phyloP scores from a whole-genome alignment of 2,888 invertebrate species.

The Torymus tubicola region DNA sequence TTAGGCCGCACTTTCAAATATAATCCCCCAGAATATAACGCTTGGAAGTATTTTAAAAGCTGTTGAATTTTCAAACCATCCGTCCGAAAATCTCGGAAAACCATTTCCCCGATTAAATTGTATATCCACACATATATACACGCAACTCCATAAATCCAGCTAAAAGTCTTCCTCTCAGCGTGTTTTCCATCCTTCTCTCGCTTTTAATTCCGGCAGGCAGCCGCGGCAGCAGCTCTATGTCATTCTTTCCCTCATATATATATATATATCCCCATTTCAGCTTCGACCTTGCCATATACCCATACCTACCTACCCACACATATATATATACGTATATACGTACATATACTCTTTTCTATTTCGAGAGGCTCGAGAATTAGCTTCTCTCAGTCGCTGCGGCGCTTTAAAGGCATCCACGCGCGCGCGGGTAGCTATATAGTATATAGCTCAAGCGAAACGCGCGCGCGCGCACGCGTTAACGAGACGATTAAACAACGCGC shows the following conservation, averaged over 20 bases:
- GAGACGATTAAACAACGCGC: constrained; percentile 37
- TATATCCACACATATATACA: too few relatives aligned
- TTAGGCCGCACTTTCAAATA: too few relatives aligned
- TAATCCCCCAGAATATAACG: too few relatives aligned
- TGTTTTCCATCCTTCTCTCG: constrained; percentile 1
- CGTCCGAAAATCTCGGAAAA: too few relatives aligned
- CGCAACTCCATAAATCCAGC: not conserved
- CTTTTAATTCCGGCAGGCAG: constrained; percentile 23
- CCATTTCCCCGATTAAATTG: too few relatives aligned
- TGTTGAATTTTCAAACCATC: too few relatives aligned
- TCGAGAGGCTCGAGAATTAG: constrained; percentile 34
- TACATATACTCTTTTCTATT: constrained; percentile 32
- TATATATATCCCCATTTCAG: not conserved
- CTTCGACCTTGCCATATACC: too few relatives aligned
- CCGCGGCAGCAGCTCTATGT: too few relatives aligned
- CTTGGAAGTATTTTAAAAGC: too few relatives aligned
- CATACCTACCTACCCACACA: too few relatives aligned
- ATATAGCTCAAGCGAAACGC: not conserved
- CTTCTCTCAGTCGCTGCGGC: not conserved
- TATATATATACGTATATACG: not conserved
- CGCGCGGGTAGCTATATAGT: not conserved
- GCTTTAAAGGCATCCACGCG: not conserved
- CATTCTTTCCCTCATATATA: not conserved
- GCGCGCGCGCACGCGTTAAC: constrained; percentile 17
- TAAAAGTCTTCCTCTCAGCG: not conserved